Base-by-base conservation (phyloP, 2,888 invertebrate genomes). In the Scaptomyza flava region DNA sequence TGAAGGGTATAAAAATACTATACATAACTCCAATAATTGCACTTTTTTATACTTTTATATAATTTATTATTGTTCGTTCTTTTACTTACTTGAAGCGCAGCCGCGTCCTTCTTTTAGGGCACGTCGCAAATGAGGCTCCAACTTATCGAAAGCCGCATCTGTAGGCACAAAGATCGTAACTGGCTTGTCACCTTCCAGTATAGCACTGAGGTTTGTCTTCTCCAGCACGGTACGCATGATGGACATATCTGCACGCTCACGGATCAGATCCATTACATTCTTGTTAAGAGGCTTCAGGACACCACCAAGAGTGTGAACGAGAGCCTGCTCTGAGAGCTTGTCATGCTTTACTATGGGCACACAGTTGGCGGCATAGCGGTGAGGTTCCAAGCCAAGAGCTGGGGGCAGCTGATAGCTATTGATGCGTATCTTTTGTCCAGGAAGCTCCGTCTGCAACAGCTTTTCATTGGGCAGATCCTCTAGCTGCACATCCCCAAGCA, bases 121-220 rank as follows among this genome's bases (percentile, higher is more conserved):
- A 56, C 93, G 91, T 60, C 93, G 91, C 36, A 93, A 90, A 64
- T 92, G 91, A 42, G 92, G 91, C 65, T 93, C 93, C 77, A 95
- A 83, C 84, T 94, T 94, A 34, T 93, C 93, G 75, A 96, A 95
- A 23, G 96, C 96, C 42, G 93, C 93, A 88, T 96, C 94, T 6
- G 94, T 94, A 45, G 94, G 95, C 30, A 95, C 95, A 80, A 95
- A 94, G 23, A 95, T 90, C 1, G 95, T 95, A 81, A 92, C 94
- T 33, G 92, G 95, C 90, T 91, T 91, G 6, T 91, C 84, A 3
- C 92, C 93, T 56, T 94, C 93, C 68, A 95, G 91, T 54, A 93
- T 89, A 63, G 93, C 93, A 41, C 92, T 93, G 14, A 95, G 89
- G 51, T 93, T 93, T 36, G 94, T 94, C 72, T 93, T 93, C 72